These are phyloP conservation scores for Protaetia brevitarsis DNA, from an alignment of 1,140 invertebrate genomes.

Conservation along the genomic window DNA sequence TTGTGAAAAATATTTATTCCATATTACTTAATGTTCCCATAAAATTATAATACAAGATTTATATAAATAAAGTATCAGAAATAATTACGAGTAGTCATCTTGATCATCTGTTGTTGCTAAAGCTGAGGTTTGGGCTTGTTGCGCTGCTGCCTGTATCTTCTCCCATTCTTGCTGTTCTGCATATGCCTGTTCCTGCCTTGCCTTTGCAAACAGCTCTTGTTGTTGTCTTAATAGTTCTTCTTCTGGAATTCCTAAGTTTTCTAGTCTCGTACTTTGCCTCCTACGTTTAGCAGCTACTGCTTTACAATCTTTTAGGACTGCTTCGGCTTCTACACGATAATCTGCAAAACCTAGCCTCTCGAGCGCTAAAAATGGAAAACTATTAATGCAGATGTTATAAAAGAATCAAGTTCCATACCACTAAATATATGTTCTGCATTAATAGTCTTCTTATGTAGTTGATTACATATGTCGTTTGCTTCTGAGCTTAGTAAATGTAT, in stretches of 20 bases:
- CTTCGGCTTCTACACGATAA: conserved; percentile 90
- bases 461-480: conserved; percentile 96
- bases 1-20: too few species aligned
- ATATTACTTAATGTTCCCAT: neutral
- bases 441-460: conserved; percentile 95
- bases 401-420: conserved; percentile 54
- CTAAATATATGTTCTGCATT: conserved; percentile 93
- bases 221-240: conserved; percentile 95
- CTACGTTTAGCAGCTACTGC: conserved; percentile 91
- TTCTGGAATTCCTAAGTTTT: conserved; percentile 96
- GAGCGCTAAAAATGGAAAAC: conserved; percentile 63
- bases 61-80: neutral
- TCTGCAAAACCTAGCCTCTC: conserved; percentile 91
- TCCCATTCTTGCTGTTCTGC: conserved; percentile 87
- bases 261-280: conserved; percentile 87
- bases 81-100: conserved; percentile 55
- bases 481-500: conserved; percentile 95
- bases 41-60: too few species aligned
- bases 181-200: conserved; percentile 84
- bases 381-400: neutral
- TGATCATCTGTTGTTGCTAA: conserved; percentile 52
- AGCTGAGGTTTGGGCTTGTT: conserved; percentile 50
- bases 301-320: conserved; percentile 93
- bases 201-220: conserved; percentile 97
- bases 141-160: conserved; percentile 69